These are phyloP conservation scores for Ammospiza maritima DNA, from an alignment of 2,797 vertebrate species.

Conservation along the genomic window DNA sequence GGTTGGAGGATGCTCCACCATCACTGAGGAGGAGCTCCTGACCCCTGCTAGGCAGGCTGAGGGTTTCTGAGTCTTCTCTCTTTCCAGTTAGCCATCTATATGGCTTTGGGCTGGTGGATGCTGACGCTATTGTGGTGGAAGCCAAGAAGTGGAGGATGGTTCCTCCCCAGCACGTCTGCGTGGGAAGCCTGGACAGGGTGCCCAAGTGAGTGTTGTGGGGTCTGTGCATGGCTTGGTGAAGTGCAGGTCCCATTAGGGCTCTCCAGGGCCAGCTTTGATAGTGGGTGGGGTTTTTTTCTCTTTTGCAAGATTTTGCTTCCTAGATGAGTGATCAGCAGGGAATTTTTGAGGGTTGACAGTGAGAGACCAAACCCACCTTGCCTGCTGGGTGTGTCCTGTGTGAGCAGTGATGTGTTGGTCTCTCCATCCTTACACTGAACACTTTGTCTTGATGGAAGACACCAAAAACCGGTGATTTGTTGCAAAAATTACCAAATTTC, in stretches of 20 bases:
- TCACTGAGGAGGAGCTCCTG: background rate
- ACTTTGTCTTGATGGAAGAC: background rate
- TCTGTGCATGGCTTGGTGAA: rapidly evolving
- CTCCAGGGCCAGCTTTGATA: background rate
- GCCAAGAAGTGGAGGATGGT: conserved; percentile 88
- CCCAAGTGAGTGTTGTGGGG: conserved; percentile 79
- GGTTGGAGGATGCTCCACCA: background rate
- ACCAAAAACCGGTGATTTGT: background rate
- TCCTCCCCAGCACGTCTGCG: conserved; percentile 86
- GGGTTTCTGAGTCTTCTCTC: conserved; percentile 73
- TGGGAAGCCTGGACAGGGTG: conserved; percentile 78
- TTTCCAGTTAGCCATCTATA: conserved; percentile 94
- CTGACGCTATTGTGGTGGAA: conserved; percentile 90
- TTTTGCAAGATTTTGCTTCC: background rate
- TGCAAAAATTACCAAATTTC: background rate
- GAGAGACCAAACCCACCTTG: background rate
- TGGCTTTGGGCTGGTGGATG: conserved; percentile 93
- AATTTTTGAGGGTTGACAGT: background rate
- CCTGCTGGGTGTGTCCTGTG: background rate
- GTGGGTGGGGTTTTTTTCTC: background rate
- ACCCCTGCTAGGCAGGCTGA: background rate
- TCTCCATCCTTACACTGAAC: background rate
- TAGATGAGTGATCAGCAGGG: background rate
- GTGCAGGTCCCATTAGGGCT: background rate
- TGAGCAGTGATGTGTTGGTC: background rate